Evolutionary conservation across 2,113 vertebrate genomes (phyloP).

Genomic region (Labeo catla): DNA sequence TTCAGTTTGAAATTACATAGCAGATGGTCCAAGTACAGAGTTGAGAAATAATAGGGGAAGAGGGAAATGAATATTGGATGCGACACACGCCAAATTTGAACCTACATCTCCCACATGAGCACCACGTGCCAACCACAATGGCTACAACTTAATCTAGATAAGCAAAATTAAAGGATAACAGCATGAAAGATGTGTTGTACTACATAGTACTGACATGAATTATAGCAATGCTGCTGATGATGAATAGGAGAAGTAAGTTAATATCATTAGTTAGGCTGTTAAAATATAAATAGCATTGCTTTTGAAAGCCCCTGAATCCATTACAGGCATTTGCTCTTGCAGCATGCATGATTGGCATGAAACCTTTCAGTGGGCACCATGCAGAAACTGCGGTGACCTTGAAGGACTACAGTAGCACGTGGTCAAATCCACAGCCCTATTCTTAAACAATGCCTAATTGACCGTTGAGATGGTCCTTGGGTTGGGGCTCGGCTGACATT

Average conservation of each 20-base stretch:
- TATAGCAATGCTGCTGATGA: conserved; percentile 9
- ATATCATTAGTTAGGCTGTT: conserved; percentile 15
- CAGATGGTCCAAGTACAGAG: conserved; percentile 14
- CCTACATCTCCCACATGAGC: conserved; percentile 19
- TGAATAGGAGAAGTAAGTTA: conserved; percentile 2
- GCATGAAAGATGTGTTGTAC: background rate
- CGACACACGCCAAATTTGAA: background rate
- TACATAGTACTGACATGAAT: background rate
- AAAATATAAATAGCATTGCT: conserved; percentile 7
- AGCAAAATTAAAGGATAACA: background rate
- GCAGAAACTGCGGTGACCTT: background rate
- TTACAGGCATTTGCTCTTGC: conserved; percentile 4
- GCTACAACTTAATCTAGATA: background rate
- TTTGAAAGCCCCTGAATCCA: background rate
- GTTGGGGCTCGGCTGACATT: conserved; percentile 45
- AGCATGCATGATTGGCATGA: background rate
- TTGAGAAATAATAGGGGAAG: background rate
- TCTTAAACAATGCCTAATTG: conserved; percentile 59
- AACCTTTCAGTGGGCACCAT: background rate
- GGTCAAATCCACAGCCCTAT: background rate
- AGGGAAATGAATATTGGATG: background rate
- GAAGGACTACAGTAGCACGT: background rate
- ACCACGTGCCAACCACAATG: conserved; percentile 1
- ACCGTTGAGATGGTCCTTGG: conserved; percentile 50
- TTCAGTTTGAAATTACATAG: background rate